A percentile compares a stretch with the other conserved stretches of the same genome.
Conservation (phyloP, 2,797 vertebrate genomes). For the Oryzias sinensis region DNA sequence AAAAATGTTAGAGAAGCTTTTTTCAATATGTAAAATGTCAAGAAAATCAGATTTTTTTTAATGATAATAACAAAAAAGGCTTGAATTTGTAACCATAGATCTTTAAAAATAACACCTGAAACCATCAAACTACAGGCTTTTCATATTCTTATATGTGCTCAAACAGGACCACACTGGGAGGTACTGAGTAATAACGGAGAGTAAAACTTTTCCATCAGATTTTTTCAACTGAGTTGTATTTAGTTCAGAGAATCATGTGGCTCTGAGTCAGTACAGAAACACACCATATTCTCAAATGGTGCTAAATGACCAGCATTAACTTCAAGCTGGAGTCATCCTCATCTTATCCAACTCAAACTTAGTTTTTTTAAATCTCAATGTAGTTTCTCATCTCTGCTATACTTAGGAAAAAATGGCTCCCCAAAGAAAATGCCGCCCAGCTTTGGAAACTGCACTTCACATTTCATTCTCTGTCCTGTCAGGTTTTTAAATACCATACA, state of each 20-base stretch:
- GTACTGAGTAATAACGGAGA: conserved; percentile 12
- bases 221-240: conserved; percentile 56
- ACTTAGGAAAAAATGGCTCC: background rate
- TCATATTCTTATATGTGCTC: too few relatives aligned
- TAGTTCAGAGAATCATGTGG: conserved; percentile 49
- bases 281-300: conserved; percentile 20
- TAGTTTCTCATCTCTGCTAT: background rate
- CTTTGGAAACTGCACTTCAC: conserved; percentile 12
- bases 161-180: too few relatives aligned
- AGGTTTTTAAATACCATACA: conserved; percentile 20
- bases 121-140: too few relatives aligned
- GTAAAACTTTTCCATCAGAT: conserved; percentile 57
- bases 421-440: conserved; percentile 3
- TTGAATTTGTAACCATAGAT: too few relatives aligned
- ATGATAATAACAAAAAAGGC: too few relatives aligned
- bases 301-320: conserved; percentile 14
- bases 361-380: background rate
- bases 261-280: conserved; percentile 61
- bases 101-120: too few relatives aligned
- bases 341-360: background rate
- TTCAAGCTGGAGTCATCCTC: conserved; percentile 1
- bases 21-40: too few relatives aligned
- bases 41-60: too few relatives aligned
- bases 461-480: conserved; percentile 23
- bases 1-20: conserved; percentile 4